Evolutionary conservation across 2,888 invertebrate genomes (phyloP), one percentile per base, ranked within the genome.

Genomic region (Erynnis tages): DNA sequence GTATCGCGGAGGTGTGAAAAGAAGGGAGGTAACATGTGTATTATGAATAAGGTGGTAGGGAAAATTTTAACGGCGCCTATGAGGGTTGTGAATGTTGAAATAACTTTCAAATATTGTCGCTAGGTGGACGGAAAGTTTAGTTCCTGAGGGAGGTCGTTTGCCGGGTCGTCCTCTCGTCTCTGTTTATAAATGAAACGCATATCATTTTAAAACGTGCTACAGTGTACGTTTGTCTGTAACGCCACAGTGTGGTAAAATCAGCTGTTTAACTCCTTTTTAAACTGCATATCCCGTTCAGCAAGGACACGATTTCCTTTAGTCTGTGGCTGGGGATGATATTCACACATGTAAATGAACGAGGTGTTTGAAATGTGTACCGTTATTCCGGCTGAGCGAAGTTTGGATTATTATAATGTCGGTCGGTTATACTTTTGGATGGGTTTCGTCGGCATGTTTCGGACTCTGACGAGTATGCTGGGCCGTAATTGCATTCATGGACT

Each of bases 31-130:
- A 62, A 59, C 64, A 64, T 73, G 79, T 87, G 78, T 84, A 85
- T 87, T 85, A 88, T 88, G 83, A 83, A 88, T 86, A 87, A 86
- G 87, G 82, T 82, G 79, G 82, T 65, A 82, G 88, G 87, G 86
- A 83, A 83, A 84, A 87, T 89, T 90, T 90, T 90, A 90, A 90
- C 84, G 88, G 89, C 72, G 87, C 90, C 90, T 90, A 85, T 82
- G 90, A 90, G 90, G 86, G 90, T 86, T 90, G 89, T 90, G 87
- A 87, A 87, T 71, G 86, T 71, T 87, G 85, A 83, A 90, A 90
- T 90, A 90, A 90, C 89, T 90, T 90, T 89, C 86, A 85, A 89
- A 90, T 90, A 90, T 90, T 89, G 90, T 90, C 90, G 90, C 86
- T 82, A 85, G 88, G 82, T 88, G 88, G 89, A 84, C 84, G 83